Conservation (phyloP, 2,888 invertebrate genomes). For the Aphelenchoides bicaudatus region DNA sequence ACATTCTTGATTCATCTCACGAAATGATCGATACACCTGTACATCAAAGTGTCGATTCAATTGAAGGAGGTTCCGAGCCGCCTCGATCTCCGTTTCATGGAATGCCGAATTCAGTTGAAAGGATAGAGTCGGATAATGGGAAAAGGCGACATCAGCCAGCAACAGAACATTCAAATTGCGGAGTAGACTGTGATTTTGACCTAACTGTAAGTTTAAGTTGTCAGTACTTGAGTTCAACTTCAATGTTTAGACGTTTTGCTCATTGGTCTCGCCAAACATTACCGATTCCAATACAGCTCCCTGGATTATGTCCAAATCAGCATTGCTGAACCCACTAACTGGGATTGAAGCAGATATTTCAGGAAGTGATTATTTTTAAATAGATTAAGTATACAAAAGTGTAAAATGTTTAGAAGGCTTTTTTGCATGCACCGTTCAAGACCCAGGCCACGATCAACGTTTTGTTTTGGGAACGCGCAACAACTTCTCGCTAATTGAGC, state of each 20-base stretch:
- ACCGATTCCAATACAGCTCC: neutral
- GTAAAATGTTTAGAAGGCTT: constrained; percentile 15
- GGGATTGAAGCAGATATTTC: constrained; percentile 21
- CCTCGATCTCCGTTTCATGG: constrained; percentile 5
- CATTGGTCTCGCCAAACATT: neutral
- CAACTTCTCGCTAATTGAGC: constrained; percentile 9
- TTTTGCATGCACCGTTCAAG: constrained; percentile 19
- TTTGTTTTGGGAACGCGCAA: constrained; percentile 15
- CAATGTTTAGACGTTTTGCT: constrained; percentile 14
- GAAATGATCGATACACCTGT: neutral
- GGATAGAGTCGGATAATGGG: neutral
- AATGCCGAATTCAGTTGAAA: neutral
- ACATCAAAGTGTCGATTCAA: neutral
- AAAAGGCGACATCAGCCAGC: constrained; percentile 3
- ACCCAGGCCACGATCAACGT: neutral
- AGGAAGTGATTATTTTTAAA: neutral
- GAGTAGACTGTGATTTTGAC: constrained; percentile 20
- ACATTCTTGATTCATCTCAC: constrained; percentile 3
- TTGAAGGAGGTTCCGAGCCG: neutral
- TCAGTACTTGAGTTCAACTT: neutral
- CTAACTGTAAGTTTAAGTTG: constrained; percentile 12
- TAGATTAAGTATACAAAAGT: neutral
- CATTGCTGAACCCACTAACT: constrained; percentile 21
- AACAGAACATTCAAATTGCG: constrained; percentile 11
- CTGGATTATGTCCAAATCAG: constrained; percentile 20